Percentiles rank a stretch among this genome's conserved stretches.
Conservation (phyloP, 2,888 invertebrate species). For the Melanotus villosus region DNA sequence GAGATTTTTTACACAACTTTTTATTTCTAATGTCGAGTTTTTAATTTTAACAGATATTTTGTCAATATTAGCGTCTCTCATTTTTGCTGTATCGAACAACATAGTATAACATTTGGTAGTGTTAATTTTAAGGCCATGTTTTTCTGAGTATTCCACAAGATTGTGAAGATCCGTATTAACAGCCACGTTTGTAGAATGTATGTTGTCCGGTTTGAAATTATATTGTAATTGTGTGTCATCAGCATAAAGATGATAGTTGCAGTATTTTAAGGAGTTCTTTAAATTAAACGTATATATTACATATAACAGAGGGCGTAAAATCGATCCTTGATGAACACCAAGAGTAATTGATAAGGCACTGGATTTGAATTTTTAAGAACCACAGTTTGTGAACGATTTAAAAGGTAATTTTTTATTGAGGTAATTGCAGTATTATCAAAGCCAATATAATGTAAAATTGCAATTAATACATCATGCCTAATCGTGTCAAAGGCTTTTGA, state of each 20-base stretch:
- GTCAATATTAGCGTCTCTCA: not conserved
- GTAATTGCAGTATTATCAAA: too few species aligned
- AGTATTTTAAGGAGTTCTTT: too few species aligned
- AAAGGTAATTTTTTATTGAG: not conserved
- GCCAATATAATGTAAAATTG: too few species aligned
- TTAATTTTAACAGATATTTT: not conserved
- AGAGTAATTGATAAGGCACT: not conserved
- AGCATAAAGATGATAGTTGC: too few species aligned
- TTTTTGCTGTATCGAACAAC: not conserved
- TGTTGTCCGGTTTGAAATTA: not conserved
- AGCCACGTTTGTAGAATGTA: not conserved
- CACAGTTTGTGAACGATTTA: not conserved
- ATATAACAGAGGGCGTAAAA: slow-evolving; percentile 1
- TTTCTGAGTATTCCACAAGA: too few species aligned
- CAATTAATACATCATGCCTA: too few species aligned
- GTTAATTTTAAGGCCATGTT: not conserved
- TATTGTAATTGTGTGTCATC: too few species aligned
- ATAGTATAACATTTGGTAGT: not conserved
- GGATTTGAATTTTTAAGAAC: not conserved
- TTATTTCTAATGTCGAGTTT: too few species aligned
- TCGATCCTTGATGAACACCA: slow-evolving; percentile 2
- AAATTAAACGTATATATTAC: too few species aligned
- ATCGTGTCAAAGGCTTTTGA: too few species aligned
- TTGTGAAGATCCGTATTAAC: too few species aligned
- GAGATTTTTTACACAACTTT: not conserved